phyloP scores from a whole-genome alignment of 2,888 invertebrate species.

The Alitta virens region DNA sequence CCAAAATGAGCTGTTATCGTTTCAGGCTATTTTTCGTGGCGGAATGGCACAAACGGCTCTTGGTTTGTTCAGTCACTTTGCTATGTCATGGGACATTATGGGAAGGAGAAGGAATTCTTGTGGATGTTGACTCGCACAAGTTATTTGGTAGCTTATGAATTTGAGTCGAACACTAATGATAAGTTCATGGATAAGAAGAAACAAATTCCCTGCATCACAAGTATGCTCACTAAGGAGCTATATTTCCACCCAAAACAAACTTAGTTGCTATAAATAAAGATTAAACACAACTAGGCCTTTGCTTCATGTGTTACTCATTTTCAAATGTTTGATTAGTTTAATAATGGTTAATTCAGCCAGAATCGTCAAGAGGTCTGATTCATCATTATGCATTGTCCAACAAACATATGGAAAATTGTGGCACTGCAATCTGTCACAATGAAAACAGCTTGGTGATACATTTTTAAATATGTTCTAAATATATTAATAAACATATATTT shows the following conservation, averaged over 20 bases:
- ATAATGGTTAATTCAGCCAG: too few relatives aligned
- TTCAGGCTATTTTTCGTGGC: constrained; percentile 87
- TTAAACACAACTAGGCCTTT: too few relatives aligned
- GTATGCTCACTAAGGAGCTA: constrained; percentile 30
- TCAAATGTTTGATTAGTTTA: too few relatives aligned
- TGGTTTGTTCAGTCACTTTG: constrained; percentile 94
- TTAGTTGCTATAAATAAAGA: too few relatives aligned
- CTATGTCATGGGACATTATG: constrained; percentile 73
- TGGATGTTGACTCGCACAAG: constrained; percentile 77
- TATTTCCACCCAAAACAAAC: constrained; percentile 18
- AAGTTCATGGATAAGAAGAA: constrained; percentile 44
- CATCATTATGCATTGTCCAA: too few relatives aligned
- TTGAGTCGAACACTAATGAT: constrained; percentile 67
- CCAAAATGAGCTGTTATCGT: neutral
- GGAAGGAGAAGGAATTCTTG: constrained; percentile 74
- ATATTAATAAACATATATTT: too few relatives aligned
- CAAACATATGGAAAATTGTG: too few relatives aligned
- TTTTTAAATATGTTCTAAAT: too few relatives aligned
- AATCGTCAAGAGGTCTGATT: too few relatives aligned
- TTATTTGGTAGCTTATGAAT: constrained; percentile 77
- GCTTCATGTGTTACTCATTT: too few relatives aligned
- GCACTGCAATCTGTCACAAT: too few relatives aligned
- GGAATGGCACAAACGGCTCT: constrained; percentile 88
- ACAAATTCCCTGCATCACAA: constrained; percentile 30
- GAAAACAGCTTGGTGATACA: too few relatives aligned